Evolutionary conservation across 2,797 vertebrate species (phyloP), one percentile per base, ranked within the genome.

Genomic region (Catharus ustulatus): DNA sequence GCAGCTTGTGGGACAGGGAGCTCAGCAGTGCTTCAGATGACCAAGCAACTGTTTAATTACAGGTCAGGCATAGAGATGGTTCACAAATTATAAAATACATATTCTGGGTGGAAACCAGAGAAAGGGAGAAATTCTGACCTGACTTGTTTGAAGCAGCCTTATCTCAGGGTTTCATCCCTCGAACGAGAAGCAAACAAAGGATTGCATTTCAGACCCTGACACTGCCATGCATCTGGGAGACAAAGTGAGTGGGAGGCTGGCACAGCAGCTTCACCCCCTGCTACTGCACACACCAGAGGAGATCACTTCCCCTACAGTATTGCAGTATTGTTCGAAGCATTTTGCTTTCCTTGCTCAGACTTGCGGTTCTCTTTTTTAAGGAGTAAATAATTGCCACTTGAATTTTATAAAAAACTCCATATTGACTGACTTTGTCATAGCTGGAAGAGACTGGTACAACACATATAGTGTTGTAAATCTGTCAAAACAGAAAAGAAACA

Each of bases 401-500:
- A 85, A 62, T 80, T 68, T 86, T 67, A 45, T 62, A 11, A 18
- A 58, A 46, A 61, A 58, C 1, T 0, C 0, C 19, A n/a, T 7
- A 62, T 15, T 45, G 19, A 42, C 13, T 76, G 66, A 48, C 52
- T 92, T 76, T 87, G 42, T 76, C 55, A 61, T 34, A 67, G 79
- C 48, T 92, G 61, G 75, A 94, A 95, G 52, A 86, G 94, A 86
- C 26, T 24, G 18, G 46, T 75, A 43, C 38, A 86, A 89, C 61
- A 71, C 22, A 58, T 30, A 63, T 5, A 58, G 61, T 26, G 54
- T 73, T n/a, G 66, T 75, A 79, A 77, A 84, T 58, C 58, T 94
- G 54, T 55, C 88, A 92, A 92, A 73, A 78, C 2, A 20, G 68
- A 94, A 79, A n/a, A 76, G 61, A 61, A 84, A 87, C 49, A 32